These are phyloP conservation scores for Tenrec ecaudatus DNA, from an alignment of 2,113 vertebrate species.

Conservation along the genomic window DNA sequence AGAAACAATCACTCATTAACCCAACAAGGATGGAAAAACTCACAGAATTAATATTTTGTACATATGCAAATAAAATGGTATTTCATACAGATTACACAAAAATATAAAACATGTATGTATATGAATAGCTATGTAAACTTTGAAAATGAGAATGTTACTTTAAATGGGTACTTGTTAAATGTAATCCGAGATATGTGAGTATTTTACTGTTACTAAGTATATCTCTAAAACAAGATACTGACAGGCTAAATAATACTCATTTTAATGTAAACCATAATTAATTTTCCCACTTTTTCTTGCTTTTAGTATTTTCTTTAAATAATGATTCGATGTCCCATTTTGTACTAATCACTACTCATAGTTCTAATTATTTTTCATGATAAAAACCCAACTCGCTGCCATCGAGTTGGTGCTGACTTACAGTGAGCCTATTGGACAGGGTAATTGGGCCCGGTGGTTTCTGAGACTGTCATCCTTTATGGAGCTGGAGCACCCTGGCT, in stretches of 20 bases:
- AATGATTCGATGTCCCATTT: not conserved
- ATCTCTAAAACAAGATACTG: slow-evolving; percentile 38
- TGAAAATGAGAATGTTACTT: slow-evolving; percentile 28
- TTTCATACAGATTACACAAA: no score
- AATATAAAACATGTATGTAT: not conserved
- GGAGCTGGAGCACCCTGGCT: no score
- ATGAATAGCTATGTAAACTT: not conserved
- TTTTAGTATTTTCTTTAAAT: slow-evolving; percentile 42
- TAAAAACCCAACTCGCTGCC: not conserved
- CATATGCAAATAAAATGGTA: not conserved
- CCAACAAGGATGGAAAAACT: not conserved
- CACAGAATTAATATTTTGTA: slow-evolving; percentile 14
- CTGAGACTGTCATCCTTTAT: no score
- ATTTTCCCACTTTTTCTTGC: not conserved
- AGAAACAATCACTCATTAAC: slow-evolving; percentile 31
- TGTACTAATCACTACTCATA: not conserved
- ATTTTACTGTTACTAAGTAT: slow-evolving; percentile 31
- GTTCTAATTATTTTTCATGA: not conserved
- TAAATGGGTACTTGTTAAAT: not conserved
- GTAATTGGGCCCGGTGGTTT: no score
- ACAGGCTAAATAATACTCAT: not conserved
- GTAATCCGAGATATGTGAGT: not conserved
- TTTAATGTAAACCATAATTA: not conserved
- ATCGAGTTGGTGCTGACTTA: no score
- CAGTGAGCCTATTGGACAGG: no score